A percentile compares a stretch with the other conserved stretches of the same genome.
phyloP scores from a whole-genome alignment of 2,797 vertebrate genomes.

The Knipowitschia caucasica region DNA sequence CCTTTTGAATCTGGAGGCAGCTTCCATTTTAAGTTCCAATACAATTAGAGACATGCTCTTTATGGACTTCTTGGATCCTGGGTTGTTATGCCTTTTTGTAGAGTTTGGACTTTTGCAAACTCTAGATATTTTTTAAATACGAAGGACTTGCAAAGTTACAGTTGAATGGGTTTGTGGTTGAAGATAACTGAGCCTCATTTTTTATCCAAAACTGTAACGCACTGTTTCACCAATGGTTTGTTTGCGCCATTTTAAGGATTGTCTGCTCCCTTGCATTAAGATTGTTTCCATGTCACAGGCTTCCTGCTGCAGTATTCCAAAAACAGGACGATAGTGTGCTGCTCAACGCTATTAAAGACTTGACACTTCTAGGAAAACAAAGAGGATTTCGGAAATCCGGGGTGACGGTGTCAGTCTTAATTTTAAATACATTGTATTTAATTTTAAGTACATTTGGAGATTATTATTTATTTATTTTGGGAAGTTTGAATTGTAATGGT shows the following conservation, averaged over 20 bases:
- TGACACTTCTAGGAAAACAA: not conserved
- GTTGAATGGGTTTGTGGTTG: constrained; percentile 15
- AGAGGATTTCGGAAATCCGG: not conserved
- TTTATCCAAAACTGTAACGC: constrained; percentile 22
- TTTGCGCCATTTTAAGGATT: constrained; percentile 40
- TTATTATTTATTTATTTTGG: not conserved
- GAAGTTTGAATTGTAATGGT: not conserved
- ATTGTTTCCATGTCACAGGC: constrained; percentile 3
- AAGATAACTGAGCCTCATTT: constrained; percentile 30
- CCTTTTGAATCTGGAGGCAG: constrained; percentile 82
- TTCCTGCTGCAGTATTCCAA: constrained; percentile 37
- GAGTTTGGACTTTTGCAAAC: constrained; percentile 20
- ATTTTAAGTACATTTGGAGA: not conserved
- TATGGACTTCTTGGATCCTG: constrained; percentile 18
- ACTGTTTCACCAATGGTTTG: constrained; percentile 30
- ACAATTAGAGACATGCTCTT: constrained; percentile 66
- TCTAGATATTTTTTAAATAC: constrained; percentile 12
- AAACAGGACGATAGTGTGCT: constrained; percentile 9
- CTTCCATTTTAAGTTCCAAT: constrained; percentile 85
- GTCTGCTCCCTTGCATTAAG: not conserved
- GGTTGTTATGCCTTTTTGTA: constrained; percentile 39
- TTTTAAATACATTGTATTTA: not conserved
- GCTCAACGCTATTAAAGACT: constrained; percentile 28
- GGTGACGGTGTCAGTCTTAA: not conserved
- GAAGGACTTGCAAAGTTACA: constrained; percentile 11